Base-by-base conservation (phyloP, 64 coral and sea anemone genomes). In the Dendronephthya gigantea region DNA sequence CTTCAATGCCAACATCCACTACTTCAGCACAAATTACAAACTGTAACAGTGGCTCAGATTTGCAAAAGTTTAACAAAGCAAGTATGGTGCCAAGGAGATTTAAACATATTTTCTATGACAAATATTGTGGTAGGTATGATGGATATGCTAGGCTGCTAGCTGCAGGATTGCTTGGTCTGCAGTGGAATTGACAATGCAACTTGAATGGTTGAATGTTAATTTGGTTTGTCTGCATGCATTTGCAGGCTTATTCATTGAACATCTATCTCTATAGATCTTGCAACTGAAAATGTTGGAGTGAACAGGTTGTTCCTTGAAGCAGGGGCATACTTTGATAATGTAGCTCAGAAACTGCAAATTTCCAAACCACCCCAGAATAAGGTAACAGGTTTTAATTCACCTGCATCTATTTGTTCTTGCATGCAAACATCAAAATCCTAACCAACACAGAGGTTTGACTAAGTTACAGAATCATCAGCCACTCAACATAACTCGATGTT, bases 301-400 rank as follows among this genome's bases (percentile, higher is more conserved):
- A 86, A 86, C 17, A 87, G 88, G 85, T 82, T 90, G 69, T 94
- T 88, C 65, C 48, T 85, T 41, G 68, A 88, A 15, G 86, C 75
- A 82, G 89, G 89, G 83, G 92, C 86, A 9, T 94, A 94, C 62
- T 90, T 85, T 85, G 81, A 88, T 48, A 81, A 85, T 17, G 25
- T 82, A 22, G 41, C 16, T 9, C 19, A 83, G 72, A 94, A 94
- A 88, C 68, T 94, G 50, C 65, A 88, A 51, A 48, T 75, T 49
- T 35, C 39, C 13, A 15, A 90, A 17, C 69, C 75, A 28, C 86
- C 89, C 27, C 62, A 36, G 30, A 90, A 88, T 39, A 94, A 90
- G 87, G 87, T 86, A 58, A 38, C 55, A 82, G 33, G 14, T 84
- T 43, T 27, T 82, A 0, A 82, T 29, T 23, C 39, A 45, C 22